Evolutionary conservation across 1,140 invertebrate genomes (phyloP).

Genomic region (Geopemphigus sp.): DNA sequence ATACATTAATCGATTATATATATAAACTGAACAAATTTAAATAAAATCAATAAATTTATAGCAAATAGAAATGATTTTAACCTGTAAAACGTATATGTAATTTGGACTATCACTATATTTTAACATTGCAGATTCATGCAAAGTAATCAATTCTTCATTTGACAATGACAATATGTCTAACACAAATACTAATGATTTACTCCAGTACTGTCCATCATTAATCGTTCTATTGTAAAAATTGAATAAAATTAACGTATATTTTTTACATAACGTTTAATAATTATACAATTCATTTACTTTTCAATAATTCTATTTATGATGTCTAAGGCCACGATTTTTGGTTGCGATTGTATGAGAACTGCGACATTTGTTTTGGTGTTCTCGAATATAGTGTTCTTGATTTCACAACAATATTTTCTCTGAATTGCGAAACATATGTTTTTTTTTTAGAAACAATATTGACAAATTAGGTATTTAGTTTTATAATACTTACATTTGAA

Average conservation of each 20-base stretch:
- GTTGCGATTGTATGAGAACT: slow-evolving; percentile 29
- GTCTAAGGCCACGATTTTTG: slow-evolving; percentile 4
- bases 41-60: background rate
- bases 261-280: background rate
- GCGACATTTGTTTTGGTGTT: slow-evolving; percentile 24
- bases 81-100: slow-evolving; percentile 22
- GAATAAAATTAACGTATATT: background rate
- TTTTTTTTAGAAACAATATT: background rate
- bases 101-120: slow-evolving; percentile 21
- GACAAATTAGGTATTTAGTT: background rate
- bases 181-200: slow-evolving; percentile 27
- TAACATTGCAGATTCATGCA: slow-evolving; percentile 29
- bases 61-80: background rate
- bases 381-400: slow-evolving; percentile 26
- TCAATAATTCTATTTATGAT: slow-evolving; percentile 24
- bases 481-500: slow-evolving; percentile 29
- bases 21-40: background rate
- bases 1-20: background rate
- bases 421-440: background rate
- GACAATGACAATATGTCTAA: slow-evolving; percentile 34
- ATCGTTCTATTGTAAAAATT: slow-evolving; percentile 19
- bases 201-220: slow-evolving; percentile 19
- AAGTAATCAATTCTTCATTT: slow-evolving; percentile 29
- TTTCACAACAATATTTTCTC: slow-evolving; percentile 41
- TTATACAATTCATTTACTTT: slow-evolving; percentile 20